Evolutionary conservation across 2,113 vertebrate species (phyloP), one percentile per base, ranked within the genome.

Genomic region (Saccopteryx leptura): DNA sequence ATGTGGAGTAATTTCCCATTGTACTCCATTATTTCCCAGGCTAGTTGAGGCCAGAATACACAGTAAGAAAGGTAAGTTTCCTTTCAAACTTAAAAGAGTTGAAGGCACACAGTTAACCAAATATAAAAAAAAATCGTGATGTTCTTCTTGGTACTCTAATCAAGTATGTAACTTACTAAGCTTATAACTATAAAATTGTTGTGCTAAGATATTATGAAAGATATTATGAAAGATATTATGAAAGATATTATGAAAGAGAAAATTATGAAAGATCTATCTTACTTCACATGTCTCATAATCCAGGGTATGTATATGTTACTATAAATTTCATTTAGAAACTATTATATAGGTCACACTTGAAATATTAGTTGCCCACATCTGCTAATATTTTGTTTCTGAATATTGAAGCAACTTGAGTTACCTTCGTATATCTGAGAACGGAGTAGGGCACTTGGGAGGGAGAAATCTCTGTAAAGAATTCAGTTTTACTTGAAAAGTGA

Each of bases 371-470:
- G 48, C 58, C 87, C 3, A 69, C 9, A 93, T 2, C 52, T 80
- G 9, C 6, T 54, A 15, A n/a, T 75, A 85, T 95, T 85, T 93
- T 96, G 54, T 11, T 82, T 69, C 24, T 75, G 72, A 89, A 63
- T 86, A 80, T 52, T 91, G 66, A 95, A 92, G 18, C 46, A 96
- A 56, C 54, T 52, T 95, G 76, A 90, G 23, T 15, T 95, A 50
- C 1, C 81, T 86, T 91, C 95, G 52, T 12, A 89, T 93, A 93
- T 96, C 61, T 80, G 82, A 97, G 39, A 58, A 17, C n/a, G 81
- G n/a, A n/a, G 8, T 75, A 68, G n/a, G 26, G 24, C 74, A 89
- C 80, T 14, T 89, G 33, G 68, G 52, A 89, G 52, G 11, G 46
- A 72, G 26, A 93, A 91, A 86, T 80, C 24, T 72, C 84, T 79